Evolutionary conservation across 2,113 vertebrate genomes (phyloP), one percentile per base, ranked within the genome.

Genomic region (Montifringilla adamsi): DNA sequence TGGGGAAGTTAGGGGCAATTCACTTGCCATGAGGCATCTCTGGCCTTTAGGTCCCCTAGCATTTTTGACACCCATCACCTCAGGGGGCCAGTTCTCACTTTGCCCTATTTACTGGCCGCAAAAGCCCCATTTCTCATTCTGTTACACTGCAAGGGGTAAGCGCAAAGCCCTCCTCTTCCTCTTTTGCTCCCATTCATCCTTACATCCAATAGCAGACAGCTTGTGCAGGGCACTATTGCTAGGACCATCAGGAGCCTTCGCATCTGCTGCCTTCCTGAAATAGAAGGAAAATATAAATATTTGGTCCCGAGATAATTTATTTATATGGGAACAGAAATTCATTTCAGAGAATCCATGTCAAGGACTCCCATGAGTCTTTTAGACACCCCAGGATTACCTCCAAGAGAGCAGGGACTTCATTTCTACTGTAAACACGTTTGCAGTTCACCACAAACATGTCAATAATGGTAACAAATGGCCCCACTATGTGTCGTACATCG

Each of bases 401-500:
- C 87, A 96, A n/a, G 85, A 79, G 94, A 96, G 94, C 70, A 94
- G 80, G 72, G 85, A 86, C 87, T 90, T 96, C 59, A 68, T 81
- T 94, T 63, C 94, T 78, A 70, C 82, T 62, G 79, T 90, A 76
- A 91, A 91, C 67, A 85, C 0, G 72, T 84, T 91, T 93, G 60
- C 89, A 90, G 68, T 56, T 92, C 91, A 66, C 74, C 64, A 92
- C 77, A 96, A 93, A 96, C 92, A 84, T 59, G 89, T 96, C 60
- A 93, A 93, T 87, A 93, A 95, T 6, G 28, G 83, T 80, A 95
- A 96, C 91, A 94, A 96, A 90, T 94, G 92, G 91, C 68, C 70
- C 86, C 92, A 14, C 87, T 89, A 93, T 52, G 67, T 50, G 67
- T 92, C 89, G 27, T 94, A 74, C 69, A 90, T 58, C 2, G 13